These are phyloP conservation scores for Corvus hawaiiensis DNA, from an alignment of 2,113 vertebrate species.

Conservation along the genomic window DNA sequence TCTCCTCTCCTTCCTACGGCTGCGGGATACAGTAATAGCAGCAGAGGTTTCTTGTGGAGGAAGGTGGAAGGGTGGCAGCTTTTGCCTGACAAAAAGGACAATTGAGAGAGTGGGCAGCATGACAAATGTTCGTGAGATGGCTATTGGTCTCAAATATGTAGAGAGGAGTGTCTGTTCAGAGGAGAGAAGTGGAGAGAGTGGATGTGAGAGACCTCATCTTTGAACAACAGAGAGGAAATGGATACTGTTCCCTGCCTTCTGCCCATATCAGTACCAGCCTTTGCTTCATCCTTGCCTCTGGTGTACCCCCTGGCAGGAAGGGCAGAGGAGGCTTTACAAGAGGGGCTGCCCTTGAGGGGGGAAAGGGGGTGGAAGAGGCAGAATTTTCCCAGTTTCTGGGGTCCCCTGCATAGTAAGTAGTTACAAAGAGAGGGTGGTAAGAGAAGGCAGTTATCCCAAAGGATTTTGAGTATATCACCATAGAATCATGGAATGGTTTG, in stretches of 20 bases:
- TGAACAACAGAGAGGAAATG: neutral
- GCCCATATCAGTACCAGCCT: neutral
- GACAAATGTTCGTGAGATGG: neutral
- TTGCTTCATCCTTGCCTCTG: neutral
- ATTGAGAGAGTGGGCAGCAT: neutral
- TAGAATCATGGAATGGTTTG: neutral
- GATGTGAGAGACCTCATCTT: neutral
- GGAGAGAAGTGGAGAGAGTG: neutral
- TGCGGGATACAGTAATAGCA: no score
- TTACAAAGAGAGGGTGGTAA: neutral
- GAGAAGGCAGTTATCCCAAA: neutral
- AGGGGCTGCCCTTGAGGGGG: neutral
- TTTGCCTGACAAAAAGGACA: neutral
- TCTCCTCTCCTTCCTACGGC: no score
- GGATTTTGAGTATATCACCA: neutral
- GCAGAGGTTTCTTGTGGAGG: neutral
- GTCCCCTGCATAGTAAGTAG: neutral
- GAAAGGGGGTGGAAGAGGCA: neutral
- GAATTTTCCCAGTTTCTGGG: neutral
- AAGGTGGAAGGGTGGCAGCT: neutral
- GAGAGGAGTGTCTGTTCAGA: neutral
- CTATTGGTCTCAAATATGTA: neutral
- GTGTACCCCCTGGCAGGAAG: neutral
- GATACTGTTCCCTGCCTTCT: neutral
- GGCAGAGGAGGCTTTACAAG: neutral